phyloP scores from a whole-genome alignment of 2,797 vertebrate genomes.

The Anisognathus igniventris region DNA sequence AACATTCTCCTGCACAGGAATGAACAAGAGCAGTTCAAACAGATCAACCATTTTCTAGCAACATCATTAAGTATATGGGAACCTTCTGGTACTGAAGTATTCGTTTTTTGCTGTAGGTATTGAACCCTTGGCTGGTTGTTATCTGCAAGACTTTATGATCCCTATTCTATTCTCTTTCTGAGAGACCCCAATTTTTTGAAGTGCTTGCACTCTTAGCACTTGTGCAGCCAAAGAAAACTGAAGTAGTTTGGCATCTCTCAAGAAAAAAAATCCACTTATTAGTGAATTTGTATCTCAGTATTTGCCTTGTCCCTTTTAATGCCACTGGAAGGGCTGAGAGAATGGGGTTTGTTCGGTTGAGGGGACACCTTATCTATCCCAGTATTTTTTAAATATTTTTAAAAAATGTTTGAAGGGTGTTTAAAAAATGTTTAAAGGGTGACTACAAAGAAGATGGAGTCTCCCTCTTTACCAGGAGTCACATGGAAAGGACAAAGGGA shows the following conservation, averaged over 20 bases:
- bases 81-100: background rate
- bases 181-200: background rate
- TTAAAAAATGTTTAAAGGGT: background rate
- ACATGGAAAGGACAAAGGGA: background rate
- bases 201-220: background rate
- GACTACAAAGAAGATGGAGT: background rate
- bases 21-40: background rate
- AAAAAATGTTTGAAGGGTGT: too few relatives aligned
- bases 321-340: background rate
- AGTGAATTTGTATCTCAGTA: background rate
- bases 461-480: background rate
- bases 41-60: background rate
- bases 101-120: background rate
- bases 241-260: background rate
- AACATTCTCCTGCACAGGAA: background rate
- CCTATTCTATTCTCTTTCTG: background rate
- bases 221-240: background rate
- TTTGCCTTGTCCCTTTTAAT: background rate
- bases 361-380: background rate
- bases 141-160: background rate
- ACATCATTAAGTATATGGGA: background rate
- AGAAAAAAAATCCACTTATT: background rate
- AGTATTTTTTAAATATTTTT: background rate
- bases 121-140: background rate
- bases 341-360: background rate